Conservation (phyloP, 2,113 vertebrate species). For the Irena cyanogastra region DNA sequence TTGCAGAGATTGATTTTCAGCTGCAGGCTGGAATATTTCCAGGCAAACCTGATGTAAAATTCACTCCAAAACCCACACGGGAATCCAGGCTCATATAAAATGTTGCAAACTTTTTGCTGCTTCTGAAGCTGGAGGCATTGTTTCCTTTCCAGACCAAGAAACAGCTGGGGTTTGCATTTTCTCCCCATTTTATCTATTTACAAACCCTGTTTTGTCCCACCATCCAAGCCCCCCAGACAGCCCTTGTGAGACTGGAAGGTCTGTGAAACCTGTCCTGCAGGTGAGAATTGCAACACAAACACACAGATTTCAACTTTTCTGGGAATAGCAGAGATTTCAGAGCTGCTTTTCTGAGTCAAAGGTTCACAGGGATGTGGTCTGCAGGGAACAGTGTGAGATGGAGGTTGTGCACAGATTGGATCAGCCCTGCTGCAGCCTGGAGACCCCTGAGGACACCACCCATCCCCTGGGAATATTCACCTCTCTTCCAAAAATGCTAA, state of each 20-base stretch:
- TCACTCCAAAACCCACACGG: neutral
- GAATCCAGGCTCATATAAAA: neutral
- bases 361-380: neutral
- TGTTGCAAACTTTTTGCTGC: neutral
- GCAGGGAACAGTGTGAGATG: rapidly evolving
- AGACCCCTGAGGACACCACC: neutral
- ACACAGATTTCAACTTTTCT: neutral
- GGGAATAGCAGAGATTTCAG: neutral
- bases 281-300: neutral
- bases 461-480: neutral
- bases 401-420: neutral
- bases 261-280: neutral
- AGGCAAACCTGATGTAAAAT: neutral
- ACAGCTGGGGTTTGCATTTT: neutral
- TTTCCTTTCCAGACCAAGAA: neutral
- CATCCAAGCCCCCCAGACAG: neutral
- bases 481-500: neutral
- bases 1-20: neutral
- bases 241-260: neutral
- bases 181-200: neutral
- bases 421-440: neutral
- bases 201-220: neutral
- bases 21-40: neutral
- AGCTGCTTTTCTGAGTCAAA: neutral
- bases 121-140: neutral